phyloP scores from a whole-genome alignment of 2,113 vertebrate genomes.

The Piaya cayana region DNA sequence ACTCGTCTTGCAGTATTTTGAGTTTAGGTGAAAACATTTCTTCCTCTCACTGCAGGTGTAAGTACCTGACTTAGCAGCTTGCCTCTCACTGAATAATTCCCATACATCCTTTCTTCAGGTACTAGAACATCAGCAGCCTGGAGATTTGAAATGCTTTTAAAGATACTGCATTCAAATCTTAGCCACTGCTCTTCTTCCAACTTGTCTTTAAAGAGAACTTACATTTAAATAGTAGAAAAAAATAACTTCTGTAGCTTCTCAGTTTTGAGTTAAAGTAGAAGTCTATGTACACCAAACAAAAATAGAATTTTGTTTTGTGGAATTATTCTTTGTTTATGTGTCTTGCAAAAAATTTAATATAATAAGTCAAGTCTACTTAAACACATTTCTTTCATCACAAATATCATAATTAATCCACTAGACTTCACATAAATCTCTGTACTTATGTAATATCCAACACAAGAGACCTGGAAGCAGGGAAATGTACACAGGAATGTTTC shows the following conservation, averaged over 20 bases:
- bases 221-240: background rate
- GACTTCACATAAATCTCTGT: background rate
- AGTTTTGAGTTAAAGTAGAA: background rate
- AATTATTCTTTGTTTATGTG: background rate
- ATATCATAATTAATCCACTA: background rate
- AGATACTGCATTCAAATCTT: background rate
- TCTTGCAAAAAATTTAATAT: background rate
- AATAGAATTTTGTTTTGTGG: background rate
- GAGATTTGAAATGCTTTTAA: background rate
- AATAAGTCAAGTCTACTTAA: background rate
- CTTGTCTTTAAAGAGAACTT: background rate
- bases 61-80: background rate
- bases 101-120: background rate
- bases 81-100: background rate
- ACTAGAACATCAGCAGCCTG: background rate
- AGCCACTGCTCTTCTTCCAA: background rate
- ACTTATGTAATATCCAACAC: background rate
- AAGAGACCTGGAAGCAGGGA: background rate
- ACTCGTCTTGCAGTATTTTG: background rate
- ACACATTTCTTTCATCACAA: background rate
- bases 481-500: background rate
- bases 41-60: background rate
- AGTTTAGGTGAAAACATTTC: background rate
- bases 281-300: background rate
- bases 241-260: background rate